Base-by-base conservation (phyloP, 2,797 vertebrate genomes). In the Dendrocincla tyrannina region DNA sequence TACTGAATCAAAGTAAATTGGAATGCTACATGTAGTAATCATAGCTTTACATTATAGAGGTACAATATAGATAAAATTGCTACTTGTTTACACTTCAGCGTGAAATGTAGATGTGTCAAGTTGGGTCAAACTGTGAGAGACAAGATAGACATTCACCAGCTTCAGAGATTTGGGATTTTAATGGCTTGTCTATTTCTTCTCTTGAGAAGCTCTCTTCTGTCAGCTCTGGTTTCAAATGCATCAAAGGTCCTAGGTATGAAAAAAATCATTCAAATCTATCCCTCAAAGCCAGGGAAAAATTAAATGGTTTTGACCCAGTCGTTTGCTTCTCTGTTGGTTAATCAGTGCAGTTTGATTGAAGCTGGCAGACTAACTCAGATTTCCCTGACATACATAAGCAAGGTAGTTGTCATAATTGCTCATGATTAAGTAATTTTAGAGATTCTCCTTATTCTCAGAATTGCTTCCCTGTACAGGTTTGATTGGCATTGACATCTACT, bases 111-210 rank as follows among this genome's bases (percentile, higher is more conserved):
- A 37, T 76, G 69, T n/a, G 7, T 10, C 70, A 70, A 32, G 24
- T 30, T 63, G 77, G 42, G 41, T 92, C 52, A 60, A 89, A 81
- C 9, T 92, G 42, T 87, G 42, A 92, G 63, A 85, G n/a, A 79
- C 50, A 93, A 27, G 19, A 17, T 20, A 93, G 30, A 11, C 14
- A 50, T 42, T 91, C 9, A 35, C 46, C 30, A 56, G 5, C 56
- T 92, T 93, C 80, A 84, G 52, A 67, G 44, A 80, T 53, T 56
- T 89, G 44, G 72, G 44, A 79, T 69, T 95, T 94, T 52, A 59
- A 30, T 69, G 72, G 32, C 19, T 72, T 50, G 28, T 64, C 8
- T 85, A 15, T 80, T 88, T 95, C 4, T 89, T 75, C n/a, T 91
- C 7, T 77, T 17, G 55, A 86, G 17, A 95, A 75, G 3, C 8